These are phyloP conservation scores for Gonatopus flavifemur DNA, from an alignment of 1,140 invertebrate genomes.

Conservation along the genomic window DNA sequence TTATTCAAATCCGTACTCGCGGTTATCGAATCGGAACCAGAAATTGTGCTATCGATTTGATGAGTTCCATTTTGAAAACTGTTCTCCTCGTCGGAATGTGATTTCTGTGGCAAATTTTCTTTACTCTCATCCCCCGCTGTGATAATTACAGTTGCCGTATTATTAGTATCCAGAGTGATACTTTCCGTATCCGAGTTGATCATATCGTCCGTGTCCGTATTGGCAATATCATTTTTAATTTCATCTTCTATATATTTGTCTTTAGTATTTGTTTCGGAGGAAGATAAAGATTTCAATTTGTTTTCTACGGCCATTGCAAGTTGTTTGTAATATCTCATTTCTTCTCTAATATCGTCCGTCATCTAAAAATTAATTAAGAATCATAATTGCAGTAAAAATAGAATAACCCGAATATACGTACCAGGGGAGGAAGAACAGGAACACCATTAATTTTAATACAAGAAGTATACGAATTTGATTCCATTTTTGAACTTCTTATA, in stretches of 20 bases:
- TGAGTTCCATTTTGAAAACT: conserved; percentile 21
- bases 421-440: conserved; percentile 65
- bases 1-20: conserved; percentile 37
- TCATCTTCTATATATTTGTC: not conserved
- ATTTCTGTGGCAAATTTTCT: not conserved
- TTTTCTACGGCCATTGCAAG: conserved; percentile 64
- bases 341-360: conserved; percentile 62
- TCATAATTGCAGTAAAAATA: not conserved
- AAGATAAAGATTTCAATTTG: conserved; percentile 37
- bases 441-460: conserved; percentile 65
- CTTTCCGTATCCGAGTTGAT: conserved; percentile 8
- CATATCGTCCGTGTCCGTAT: conserved; percentile 8
- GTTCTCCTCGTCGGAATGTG: conserved; percentile 23
- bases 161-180: conserved; percentile 2
- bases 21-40: conserved; percentile 32
- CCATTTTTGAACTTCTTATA: no score
- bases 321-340: conserved; percentile 67
- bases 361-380: conserved; percentile 49
- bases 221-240: not conserved
- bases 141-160: not conserved
- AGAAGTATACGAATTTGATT: conserved; percentile 48
- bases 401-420: conserved; percentile 46
- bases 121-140: not conserved
- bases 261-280: not conserved
- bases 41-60: conserved; percentile 10